Base-by-base conservation (phyloP, 53 echinoderm and acorn worm species). In the Temnopleurus reevesii region DNA sequence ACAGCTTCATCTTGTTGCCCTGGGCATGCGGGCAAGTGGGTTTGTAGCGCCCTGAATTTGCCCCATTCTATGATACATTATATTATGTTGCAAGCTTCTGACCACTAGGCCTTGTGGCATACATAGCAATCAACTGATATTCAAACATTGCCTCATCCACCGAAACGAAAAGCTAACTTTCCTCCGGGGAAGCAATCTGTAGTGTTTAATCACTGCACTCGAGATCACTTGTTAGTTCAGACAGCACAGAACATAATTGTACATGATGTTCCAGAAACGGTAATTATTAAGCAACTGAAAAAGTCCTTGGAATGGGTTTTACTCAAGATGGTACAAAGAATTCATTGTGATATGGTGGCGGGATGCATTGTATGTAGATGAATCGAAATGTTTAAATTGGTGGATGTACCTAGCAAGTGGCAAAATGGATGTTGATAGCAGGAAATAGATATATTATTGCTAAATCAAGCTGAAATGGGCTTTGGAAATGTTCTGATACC, bases 251-350 rank as follows among this genome's bases (percentile, higher is more conserved):
- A 80, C 80, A 15, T 31, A 41, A 80, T 49, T 28, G 80, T 46
- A 80, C 80, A 46, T 28, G 71, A 41, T 71, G 51, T 47, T 80
- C 51, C 15, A 6, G 29, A 5, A 46, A 41, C 80, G 17, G 55
- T 54, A 47, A 83, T 83, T 85, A 85, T 59, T 85, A 7, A 27
- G 60, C 45, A 60, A 12, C 60, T 85, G 85, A 44, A 60, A 85
- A 85, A n/a, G 60, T 38, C 85, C 85, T 60, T 85, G 85, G 18
- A 44, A 43, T 41, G 2, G 41, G 85, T 15, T 85, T 85, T 85
- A 25, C 49, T 6, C 0, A 35, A 49, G 49, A 79, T 79, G 49
- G 19, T 47, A 79, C 79, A 23, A 8, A 71, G 10, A 41, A 4
- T 43, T 6, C 5, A 26, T 71, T 71, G 71, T 71, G 43, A 8